Evolutionary conservation across 2,113 vertebrate species (phyloP).

Genomic region (Alaudala cheleensis): DNA sequence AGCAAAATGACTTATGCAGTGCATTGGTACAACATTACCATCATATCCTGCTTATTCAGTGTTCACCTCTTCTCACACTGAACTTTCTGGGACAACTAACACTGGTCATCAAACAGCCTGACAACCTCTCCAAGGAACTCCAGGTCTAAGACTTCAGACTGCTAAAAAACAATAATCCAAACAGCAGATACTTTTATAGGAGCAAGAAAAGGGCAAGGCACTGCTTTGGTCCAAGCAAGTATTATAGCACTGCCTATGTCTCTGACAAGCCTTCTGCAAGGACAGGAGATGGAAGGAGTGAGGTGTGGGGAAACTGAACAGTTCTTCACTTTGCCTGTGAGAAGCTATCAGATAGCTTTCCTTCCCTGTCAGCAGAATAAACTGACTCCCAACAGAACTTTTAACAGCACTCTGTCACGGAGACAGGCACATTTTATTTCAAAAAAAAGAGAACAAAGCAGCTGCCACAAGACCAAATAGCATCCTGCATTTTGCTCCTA

Average conservation of each 20-base stretch:
- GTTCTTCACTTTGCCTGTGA: background rate
- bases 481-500: constrained; percentile 34
- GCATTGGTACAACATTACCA: background rate
- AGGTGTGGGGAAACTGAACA: background rate
- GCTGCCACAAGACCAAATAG: constrained; percentile 56
- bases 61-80: background rate
- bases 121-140: background rate
- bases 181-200: background rate
- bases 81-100: background rate
- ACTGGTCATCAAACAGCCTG: background rate
- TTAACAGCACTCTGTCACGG: constrained; percentile 28
- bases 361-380: constrained; percentile 29
- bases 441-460: background rate
- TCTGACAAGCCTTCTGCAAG: background rate
- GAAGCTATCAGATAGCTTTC: constrained; percentile 15
- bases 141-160: background rate
- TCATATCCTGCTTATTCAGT: background rate
- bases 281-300: background rate
- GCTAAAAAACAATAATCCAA: background rate
- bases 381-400: constrained; percentile 27
- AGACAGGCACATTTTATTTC: constrained; percentile 48
- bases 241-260: background rate
- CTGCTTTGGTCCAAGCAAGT: background rate
- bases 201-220: background rate
- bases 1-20: background rate